phyloP scores from a whole-genome alignment of 2,113 vertebrate species.

The Pitta sordida region DNA sequence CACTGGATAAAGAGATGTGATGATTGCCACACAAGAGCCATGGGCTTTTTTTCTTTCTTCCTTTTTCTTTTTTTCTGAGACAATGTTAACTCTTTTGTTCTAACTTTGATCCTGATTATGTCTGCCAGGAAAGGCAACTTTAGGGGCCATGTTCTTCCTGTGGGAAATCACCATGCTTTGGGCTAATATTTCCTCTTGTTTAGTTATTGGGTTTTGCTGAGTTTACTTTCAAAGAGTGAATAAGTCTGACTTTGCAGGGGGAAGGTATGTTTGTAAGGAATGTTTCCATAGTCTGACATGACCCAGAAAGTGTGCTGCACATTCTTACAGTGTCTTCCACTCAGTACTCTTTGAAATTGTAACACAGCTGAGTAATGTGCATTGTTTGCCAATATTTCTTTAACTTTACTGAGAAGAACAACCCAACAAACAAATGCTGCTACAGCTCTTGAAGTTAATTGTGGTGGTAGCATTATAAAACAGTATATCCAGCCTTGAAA shows the following conservation, averaged over 20 bases:
- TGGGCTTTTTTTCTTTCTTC: conserved; percentile 17
- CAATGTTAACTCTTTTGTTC: conserved; percentile 34
- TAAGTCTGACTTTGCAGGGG: conserved; percentile 37
- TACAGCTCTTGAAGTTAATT: conserved; percentile 39
- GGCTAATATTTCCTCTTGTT: conserved; percentile 20
- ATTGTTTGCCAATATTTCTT: conserved; percentile 40
- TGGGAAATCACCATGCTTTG: conserved; percentile 49
- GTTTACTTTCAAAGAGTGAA: conserved; percentile 25
- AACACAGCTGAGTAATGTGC: conserved; percentile 35
- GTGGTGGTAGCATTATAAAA: conserved; percentile 63
- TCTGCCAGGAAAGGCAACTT: conserved; percentile 4
- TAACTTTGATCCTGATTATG: conserved; percentile 32
- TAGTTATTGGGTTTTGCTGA: conserved; percentile 36
- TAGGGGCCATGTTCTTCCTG: conserved; percentile 32
- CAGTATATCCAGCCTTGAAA: conserved; percentile 66
- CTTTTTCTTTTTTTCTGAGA: neutral
- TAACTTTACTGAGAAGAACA: conserved; percentile 32
- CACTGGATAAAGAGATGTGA: conserved; percentile 51
- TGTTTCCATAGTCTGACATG: conserved; percentile 43
- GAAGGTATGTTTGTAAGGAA: conserved; percentile 46
- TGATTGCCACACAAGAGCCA: conserved; percentile 55
- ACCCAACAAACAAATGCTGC: conserved; percentile 36
- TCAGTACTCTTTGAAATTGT: conserved; percentile 38
- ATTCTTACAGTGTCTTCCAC: conserved; percentile 58
- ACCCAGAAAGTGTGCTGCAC: conserved; percentile 55